These are phyloP conservation scores for Ethmia dodecea DNA, from an alignment of 2,888 invertebrate species.

Conservation along the genomic window DNA sequence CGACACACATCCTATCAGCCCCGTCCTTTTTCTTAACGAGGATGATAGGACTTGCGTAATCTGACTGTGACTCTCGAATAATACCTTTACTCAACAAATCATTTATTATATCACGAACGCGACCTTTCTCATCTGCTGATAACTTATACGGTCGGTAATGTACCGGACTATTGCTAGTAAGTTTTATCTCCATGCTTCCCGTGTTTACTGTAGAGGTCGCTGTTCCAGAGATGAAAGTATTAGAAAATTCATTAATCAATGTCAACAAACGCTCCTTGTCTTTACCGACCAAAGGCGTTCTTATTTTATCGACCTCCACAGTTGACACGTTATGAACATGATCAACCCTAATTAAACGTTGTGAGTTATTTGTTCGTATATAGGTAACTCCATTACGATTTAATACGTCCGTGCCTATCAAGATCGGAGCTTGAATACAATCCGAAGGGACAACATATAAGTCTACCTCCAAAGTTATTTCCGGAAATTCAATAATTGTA, in stretches of 20 bases:
- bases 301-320: slow-evolving; percentile 8
- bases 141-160: slow-evolving; percentile 13
- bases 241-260: slow-evolving; percentile 11
- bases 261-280: slow-evolving; percentile 7
- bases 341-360: not conserved
- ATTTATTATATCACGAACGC: too few species aligned
- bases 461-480: slow-evolving; percentile 19
- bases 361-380: slow-evolving; percentile 16
- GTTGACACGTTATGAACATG: slow-evolving; percentile 9
- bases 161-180: slow-evolving; percentile 10
- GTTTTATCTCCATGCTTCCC: slow-evolving; percentile 10
- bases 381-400: slow-evolving; percentile 22
- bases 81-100: too few species aligned
- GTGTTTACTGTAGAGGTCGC: slow-evolving; percentile 14
- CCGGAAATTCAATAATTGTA: slow-evolving; percentile 11
- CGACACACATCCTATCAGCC: too few species aligned
- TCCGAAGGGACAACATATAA: slow-evolving; percentile 16
- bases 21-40: too few species aligned
- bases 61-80: too few species aligned
- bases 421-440: slow-evolving; percentile 18
- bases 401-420: slow-evolving; percentile 22
- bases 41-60: too few species aligned
- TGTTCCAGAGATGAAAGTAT: slow-evolving; percentile 10
- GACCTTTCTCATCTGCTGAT: slow-evolving; percentile 11
- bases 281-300: slow-evolving; percentile 11